Conservation (phyloP, 2,888 invertebrate genomes). For the Aphidius colemani region DNA sequence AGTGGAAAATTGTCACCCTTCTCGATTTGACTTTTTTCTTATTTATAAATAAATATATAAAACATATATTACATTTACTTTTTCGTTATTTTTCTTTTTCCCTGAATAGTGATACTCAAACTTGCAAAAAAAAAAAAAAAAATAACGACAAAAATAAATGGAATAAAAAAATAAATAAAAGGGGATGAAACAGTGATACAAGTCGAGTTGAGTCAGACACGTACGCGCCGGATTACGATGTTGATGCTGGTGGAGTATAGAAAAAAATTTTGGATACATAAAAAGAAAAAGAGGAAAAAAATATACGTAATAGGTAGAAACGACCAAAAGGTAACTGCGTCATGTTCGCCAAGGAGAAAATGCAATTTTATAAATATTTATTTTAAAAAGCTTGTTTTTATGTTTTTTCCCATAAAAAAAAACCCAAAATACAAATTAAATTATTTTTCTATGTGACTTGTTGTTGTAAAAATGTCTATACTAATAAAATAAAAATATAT, state of each 20-base stretch:
- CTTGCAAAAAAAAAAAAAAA: background rate
- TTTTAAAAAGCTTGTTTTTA: background rate
- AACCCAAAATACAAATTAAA: background rate
- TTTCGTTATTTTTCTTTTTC: too few relatives aligned
- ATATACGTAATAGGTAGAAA: slow-evolving; percentile 13
- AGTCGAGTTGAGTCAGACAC: slow-evolving; percentile 38
- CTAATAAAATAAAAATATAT: slow-evolving; percentile 18
- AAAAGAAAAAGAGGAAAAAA: slow-evolving; percentile 18
- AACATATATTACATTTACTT: too few relatives aligned
- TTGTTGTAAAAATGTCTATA: background rate
- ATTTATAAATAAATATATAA: too few relatives aligned
- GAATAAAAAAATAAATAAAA: background rate
- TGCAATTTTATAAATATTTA: slow-evolving; percentile 25
- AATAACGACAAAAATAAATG: slow-evolving; percentile 6
- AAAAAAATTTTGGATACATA: slow-evolving; percentile 17
- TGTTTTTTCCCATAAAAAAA: slow-evolving; percentile 3
- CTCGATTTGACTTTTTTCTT: background rate
- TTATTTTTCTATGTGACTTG: slow-evolving; percentile 12
- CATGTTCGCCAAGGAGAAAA: slow-evolving; percentile 28
- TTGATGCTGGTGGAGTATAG: slow-evolving; percentile 15
- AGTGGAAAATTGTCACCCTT: slow-evolving; percentile 35
- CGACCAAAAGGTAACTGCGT: slow-evolving; percentile 29
- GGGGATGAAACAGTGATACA: slow-evolving; percentile 36
- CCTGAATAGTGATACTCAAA: too few relatives aligned
- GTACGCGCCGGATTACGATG: slow-evolving; percentile 31